phyloP scores from a whole-genome alignment of 1,140 invertebrate genomes.

The Zaprionus vittiger region DNA sequence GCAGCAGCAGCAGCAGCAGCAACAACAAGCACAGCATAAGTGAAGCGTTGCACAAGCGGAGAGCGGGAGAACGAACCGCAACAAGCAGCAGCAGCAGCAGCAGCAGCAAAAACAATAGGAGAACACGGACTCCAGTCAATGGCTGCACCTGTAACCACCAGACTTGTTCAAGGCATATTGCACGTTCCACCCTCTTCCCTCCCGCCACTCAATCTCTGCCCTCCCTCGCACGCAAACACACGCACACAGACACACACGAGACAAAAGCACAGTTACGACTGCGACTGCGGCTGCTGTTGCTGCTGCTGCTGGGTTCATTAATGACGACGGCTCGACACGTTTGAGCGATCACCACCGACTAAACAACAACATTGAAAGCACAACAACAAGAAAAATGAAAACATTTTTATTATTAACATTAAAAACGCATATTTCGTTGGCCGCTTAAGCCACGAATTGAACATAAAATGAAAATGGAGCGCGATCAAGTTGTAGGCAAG shows the following conservation, averaged over 20 bases:
- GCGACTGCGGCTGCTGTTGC: neutral
- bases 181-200: conserved; percentile 12
- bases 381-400: conserved; percentile 35
- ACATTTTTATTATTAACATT: conserved; percentile 67
- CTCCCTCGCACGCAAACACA: conserved; percentile 6
- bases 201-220: neutral
- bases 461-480: conserved; percentile 39
- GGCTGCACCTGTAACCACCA: conserved; percentile 75
- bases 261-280: conserved; percentile 51
- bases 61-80: conserved; percentile 51
- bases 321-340: conserved; percentile 63
- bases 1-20: conserved; percentile 63
- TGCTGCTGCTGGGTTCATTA: conserved; percentile 51
- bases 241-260: conserved; percentile 3
- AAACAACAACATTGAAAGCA: conserved; percentile 32
- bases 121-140: conserved; percentile 64
- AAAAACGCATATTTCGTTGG: conserved; percentile 69
- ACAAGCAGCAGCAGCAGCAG: conserved; percentile 16
- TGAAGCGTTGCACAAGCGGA: conserved; percentile 67
- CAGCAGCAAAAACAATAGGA: conserved; percentile 57
- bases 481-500: conserved; percentile 1
- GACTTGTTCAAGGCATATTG: conserved; percentile 40
- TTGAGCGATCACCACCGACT: conserved; percentile 68
- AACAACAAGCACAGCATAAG: conserved; percentile 53
- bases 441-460: conserved; percentile 45